Evolutionary conservation across 2,888 invertebrate genomes (phyloP).

Genomic region (Spisula subtruncata): DNA sequence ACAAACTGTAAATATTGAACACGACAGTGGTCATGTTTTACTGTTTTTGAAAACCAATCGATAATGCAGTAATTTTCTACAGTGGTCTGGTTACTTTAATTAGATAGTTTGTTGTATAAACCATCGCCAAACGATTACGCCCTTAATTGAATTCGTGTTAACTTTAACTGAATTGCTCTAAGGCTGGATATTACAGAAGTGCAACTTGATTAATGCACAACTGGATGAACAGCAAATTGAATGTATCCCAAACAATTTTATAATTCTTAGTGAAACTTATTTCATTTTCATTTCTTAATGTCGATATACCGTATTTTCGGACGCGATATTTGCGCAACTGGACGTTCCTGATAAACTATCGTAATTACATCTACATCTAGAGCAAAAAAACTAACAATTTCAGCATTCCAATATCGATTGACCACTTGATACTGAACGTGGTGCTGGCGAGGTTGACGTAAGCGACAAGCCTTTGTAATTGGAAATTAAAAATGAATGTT

Average conservation of each 20-base stretch:
- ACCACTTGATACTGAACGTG: too few species aligned
- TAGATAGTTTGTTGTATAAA: background rate
- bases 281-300: background rate
- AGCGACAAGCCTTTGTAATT: too few species aligned
- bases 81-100: background rate
- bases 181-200: background rate
- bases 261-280: too few species aligned
- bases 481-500: too few species aligned
- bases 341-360: too few species aligned
- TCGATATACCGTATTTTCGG: background rate
- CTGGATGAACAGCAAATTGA: background rate
- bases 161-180: background rate
- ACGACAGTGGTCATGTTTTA: too few species aligned
- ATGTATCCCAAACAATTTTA: background rate
- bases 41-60: background rate
- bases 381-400: too few species aligned
- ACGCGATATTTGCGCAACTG: too few species aligned
- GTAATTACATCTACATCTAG: too few species aligned
- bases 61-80: background rate
- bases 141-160: slow-evolving; percentile 4
- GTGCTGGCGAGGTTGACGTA: too few species aligned
- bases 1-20: too few species aligned
- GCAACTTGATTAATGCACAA: background rate
- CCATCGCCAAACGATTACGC: background rate
- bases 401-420: too few species aligned